These are phyloP conservation scores for Phorcus lineatus DNA, from an alignment of 2,888 invertebrate genomes.

Conservation along the genomic window DNA sequence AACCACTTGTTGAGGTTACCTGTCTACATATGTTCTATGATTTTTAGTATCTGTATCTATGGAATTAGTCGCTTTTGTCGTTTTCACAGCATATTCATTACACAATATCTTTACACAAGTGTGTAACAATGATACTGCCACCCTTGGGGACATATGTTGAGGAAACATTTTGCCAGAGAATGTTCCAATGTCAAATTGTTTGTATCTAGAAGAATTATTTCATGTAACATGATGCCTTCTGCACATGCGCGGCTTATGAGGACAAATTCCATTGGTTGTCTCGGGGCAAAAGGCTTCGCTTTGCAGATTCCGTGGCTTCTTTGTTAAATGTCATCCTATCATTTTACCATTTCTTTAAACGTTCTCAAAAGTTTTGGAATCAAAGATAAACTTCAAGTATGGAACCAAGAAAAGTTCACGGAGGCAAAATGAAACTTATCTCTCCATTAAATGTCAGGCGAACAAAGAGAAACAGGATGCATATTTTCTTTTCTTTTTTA, in stretches of 20 bases:
- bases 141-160: neutral
- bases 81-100: too few relatives aligned
- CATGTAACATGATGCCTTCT: neutral
- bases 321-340: neutral
- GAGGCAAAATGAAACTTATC: neutral
- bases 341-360: neutral
- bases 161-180: neutral
- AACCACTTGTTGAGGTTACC: too few relatives aligned
- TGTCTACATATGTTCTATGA: too few relatives aligned
- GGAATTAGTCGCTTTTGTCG: too few relatives aligned
- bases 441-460: neutral
- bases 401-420: neutral
- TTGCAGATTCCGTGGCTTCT: neutral
- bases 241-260: neutral
- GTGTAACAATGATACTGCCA: neutral
- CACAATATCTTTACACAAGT: too few relatives aligned
- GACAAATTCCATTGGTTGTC: neutral
- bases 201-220: neutral
- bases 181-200: neutral
- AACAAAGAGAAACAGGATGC: neutral
- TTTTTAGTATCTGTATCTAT: too few relatives aligned
- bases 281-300: neutral
- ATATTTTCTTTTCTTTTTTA: neutral
- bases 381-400: neutral
- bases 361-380: neutral